Conservation (phyloP, 2,888 invertebrate genomes). For the Xanthia togata region DNA sequence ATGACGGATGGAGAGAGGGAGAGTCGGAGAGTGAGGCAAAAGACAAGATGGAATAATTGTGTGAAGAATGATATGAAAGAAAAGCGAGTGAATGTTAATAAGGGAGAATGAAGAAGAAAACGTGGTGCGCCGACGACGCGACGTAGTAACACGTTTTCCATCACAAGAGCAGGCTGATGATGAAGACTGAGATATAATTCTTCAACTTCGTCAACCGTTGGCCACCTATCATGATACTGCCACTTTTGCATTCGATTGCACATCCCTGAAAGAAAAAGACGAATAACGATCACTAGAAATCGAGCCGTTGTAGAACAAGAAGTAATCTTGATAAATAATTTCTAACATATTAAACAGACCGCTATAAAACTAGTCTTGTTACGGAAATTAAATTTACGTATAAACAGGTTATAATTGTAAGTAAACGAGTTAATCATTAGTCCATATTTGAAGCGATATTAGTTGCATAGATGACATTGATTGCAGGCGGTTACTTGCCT, state of each 20-base stretch:
- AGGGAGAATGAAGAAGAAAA: neutral
- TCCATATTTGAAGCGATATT: slow-evolving; percentile 45
- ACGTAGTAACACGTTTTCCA: too few species aligned
- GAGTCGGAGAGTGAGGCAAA: too few species aligned
- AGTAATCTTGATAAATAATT: slow-evolving; percentile 18
- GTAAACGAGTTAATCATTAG: slow-evolving; percentile 45
- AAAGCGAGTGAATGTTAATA: neutral
- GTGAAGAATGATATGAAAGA: too few species aligned
- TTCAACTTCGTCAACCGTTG: neutral
- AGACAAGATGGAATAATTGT: too few species aligned
- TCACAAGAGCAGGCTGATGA: neutral
- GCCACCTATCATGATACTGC: neutral
- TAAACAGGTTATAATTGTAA: slow-evolving; percentile 38
- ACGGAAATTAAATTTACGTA: slow-evolving; percentile 28
- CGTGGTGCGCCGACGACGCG: neutral
- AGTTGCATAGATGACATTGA: slow-evolving; percentile 42
- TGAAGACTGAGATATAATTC: neutral
- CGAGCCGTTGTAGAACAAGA: neutral
- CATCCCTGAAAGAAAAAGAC: neutral
- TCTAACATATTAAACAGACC: slow-evolving; percentile 11
- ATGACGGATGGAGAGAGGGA: neutral
- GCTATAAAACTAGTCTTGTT: slow-evolving; percentile 28
- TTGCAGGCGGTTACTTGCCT: slow-evolving; percentile 27
- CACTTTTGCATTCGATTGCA: neutral
- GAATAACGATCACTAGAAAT: neutral